phyloP scores from a whole-genome alignment of 2,888 invertebrate species.

The Epirrita christyi region DNA sequence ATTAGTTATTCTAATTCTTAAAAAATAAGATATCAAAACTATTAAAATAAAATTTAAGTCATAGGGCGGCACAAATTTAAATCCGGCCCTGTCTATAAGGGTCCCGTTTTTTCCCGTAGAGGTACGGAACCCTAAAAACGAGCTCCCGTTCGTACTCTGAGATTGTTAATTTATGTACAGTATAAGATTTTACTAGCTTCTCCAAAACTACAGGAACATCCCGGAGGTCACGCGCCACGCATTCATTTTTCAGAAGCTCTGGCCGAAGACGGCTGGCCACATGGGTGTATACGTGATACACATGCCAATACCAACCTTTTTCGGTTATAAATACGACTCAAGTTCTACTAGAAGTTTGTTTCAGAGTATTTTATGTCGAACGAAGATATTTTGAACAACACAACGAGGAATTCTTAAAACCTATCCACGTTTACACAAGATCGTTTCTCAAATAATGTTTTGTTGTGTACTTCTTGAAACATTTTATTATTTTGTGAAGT shows the following conservation, averaged over 20 bases:
- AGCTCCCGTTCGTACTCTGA: too few species aligned
- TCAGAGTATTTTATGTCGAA: slow-evolving; percentile 8
- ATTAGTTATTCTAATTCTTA: too few species aligned
- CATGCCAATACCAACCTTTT: slow-evolving; percentile 37
- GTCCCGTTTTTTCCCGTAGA: too few species aligned
- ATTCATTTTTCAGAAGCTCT: slow-evolving; percentile 51
- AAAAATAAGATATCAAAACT: too few species aligned
- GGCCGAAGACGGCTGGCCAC: slow-evolving; percentile 42
- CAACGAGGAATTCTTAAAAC: slow-evolving; percentile 4
- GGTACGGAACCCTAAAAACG: too few species aligned
- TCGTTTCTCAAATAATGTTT: slow-evolving; percentile 10
- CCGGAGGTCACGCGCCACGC: slow-evolving; percentile 44
- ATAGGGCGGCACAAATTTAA: too few species aligned
- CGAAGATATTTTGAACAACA: slow-evolving; percentile 22
- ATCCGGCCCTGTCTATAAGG: too few species aligned
- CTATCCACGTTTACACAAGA: not conserved
- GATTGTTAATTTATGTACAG: not conserved
- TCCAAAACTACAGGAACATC: slow-evolving; percentile 18
- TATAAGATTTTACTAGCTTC: slow-evolving; percentile 8
- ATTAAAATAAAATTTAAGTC: too few species aligned
- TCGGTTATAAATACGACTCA: slow-evolving; percentile 24
- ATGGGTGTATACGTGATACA: slow-evolving; percentile 46
- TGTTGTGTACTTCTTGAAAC: slow-evolving; percentile 5
- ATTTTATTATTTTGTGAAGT: not conserved
- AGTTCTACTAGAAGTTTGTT: slow-evolving; percentile 11